Evolutionary conservation across 2,797 vertebrate species (phyloP).

Genomic region (Mastacembelus armatus): DNA sequence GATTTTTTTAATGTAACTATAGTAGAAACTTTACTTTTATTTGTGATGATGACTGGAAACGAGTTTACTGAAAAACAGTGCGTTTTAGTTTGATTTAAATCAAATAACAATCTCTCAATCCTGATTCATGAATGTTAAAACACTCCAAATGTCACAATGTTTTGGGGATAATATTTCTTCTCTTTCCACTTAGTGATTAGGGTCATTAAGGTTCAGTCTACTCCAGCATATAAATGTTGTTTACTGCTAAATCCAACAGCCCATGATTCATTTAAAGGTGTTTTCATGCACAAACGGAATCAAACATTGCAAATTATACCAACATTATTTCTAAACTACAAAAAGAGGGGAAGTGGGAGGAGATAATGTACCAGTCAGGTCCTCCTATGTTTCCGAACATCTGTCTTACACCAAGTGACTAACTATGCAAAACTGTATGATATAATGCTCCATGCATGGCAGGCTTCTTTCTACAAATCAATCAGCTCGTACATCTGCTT

Average conservation of each 20-base stretch:
- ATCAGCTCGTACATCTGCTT: conserved; percentile 69
- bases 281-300: conserved; percentile 32
- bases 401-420: conserved; percentile 49
- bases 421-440: conserved; percentile 43
- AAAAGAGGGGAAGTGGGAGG: conserved; percentile 11
- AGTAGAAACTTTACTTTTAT: no score
- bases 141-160: background rate
- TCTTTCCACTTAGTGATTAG: background rate
- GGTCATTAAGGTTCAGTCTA: background rate
- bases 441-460: conserved; percentile 51
- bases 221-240: background rate
- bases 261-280: conserved; percentile 11
- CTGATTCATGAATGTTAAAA: background rate
- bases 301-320: conserved; percentile 22
- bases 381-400: conserved; percentile 57
- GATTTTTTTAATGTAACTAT: background rate
- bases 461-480: conserved; percentile 64
- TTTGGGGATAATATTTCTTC: background rate
- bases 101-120: background rate
- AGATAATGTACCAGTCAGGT: conserved; percentile 55
- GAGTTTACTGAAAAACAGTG: background rate
- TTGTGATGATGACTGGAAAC: background rate
- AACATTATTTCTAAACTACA: conserved; percentile 37
- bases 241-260: background rate
- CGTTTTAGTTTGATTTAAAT: background rate